Base-by-base conservation (phyloP, 2,113 vertebrate species). In the Amazona guildingii region DNA sequence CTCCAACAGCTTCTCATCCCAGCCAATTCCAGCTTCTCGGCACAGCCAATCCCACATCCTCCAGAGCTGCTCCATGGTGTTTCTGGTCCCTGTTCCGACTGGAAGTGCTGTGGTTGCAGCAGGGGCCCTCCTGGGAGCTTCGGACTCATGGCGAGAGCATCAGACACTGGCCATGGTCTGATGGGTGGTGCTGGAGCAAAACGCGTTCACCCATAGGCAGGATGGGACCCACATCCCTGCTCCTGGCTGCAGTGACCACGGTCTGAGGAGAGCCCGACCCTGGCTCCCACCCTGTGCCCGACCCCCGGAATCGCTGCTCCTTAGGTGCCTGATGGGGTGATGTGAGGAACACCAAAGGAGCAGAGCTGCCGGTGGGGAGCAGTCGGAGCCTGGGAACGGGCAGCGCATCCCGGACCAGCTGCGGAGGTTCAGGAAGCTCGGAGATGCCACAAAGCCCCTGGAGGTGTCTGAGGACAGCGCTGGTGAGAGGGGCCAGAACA, bases 201-300 rank as follows among this genome's bases (percentile, higher is more conserved):
- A 14, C 31, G 12, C 2, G 1, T 11, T 31, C 4, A 1, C 3
- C 7, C 11, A 44, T 15, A 7, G 13, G 28, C 27, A 6, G 0
- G 2, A 10, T 0, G 4, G 25, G 33, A 59, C n/a, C 21, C 57
- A 23, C 57, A 35, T 59, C 11, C 24, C 70, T 3, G 0, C 12
- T 27, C 21, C 57, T 35, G 57, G 33, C 13, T 59, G 33, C 83
- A 25, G 37, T 23, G 33, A 20, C 28, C 35, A 63, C 13, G 20
- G 31, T 9, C 55, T 4, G 33, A 4, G 3, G 51, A 33, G 15
- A 35, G 16, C 61, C 72, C 12, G 19, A 14, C 9, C 23, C n/a
- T 41, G 39, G n/a, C 52, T 48, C 39, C 68, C 17, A 37, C 11
- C 17, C 37, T 31, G 48, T 10, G 63, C 25, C 72, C 13, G 24